Percentiles rank a stretch among this genome's conserved stretches.
Conservation (phyloP, 2,888 invertebrate genomes). For the Drosophila imparisetae region DNA sequence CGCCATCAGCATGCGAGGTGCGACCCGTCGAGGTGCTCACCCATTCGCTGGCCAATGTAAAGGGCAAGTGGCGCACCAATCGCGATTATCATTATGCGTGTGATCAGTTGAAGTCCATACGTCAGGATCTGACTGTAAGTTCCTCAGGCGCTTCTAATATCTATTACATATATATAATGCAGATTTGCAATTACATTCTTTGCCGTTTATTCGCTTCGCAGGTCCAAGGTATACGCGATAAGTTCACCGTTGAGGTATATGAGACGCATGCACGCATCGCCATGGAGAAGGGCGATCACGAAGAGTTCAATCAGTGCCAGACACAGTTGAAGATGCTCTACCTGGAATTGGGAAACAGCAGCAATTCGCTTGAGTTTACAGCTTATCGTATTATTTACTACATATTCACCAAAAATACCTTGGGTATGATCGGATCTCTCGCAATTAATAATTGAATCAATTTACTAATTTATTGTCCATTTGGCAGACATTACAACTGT, state of each 20-base stretch:
- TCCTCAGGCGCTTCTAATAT: neutral
- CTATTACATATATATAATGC: too few species aligned
- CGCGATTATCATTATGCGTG: slow-evolving; percentile 98
- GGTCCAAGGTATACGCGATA: slow-evolving; percentile 98
- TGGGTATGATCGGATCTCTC: slow-evolving; percentile 88
- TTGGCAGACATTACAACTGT: slow-evolving; percentile 95
- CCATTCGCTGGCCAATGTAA: slow-evolving; percentile 94
- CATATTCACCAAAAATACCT: slow-evolving; percentile 98
- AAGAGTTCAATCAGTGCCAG: slow-evolving; percentile 99
- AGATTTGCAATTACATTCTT: neutral
- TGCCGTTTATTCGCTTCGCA: slow-evolving; percentile 75
- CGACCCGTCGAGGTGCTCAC: slow-evolving; percentile 94
- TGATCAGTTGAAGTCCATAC: slow-evolving; percentile 98
- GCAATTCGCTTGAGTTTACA: slow-evolving; percentile 95
- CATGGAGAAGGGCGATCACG: slow-evolving; percentile 98
- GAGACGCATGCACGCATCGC: slow-evolving; percentile 99
- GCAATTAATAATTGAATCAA: slow-evolving; percentile 6
- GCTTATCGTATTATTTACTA: slow-evolving; percentile 99
- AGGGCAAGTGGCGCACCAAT: slow-evolving; percentile 94
- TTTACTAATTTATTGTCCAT: neutral
- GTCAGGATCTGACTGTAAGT: slow-evolving; percentile 98
- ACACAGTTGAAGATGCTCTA: slow-evolving; percentile 98
- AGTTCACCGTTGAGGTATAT: slow-evolving; percentile 98
- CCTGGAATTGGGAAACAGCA: slow-evolving; percentile 89
- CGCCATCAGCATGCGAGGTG: slow-evolving; percentile 95